phyloP scores from a whole-genome alignment of 1,140 invertebrate species.

The Drosophila murphyi region DNA sequence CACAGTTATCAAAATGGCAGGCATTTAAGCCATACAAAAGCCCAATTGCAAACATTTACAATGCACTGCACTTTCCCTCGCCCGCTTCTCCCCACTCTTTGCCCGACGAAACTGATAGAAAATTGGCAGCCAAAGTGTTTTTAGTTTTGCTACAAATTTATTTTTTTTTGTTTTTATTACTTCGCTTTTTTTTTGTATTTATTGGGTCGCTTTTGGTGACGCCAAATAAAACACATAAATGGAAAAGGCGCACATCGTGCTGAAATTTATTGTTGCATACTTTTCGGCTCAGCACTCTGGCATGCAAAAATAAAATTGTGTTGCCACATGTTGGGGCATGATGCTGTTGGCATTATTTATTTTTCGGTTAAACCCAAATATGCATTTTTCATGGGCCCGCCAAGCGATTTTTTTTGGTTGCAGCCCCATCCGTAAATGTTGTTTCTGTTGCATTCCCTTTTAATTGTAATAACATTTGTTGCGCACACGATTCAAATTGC shows the following conservation, averaged over 20 bases:
- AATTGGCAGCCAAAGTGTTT: conserved; percentile 74
- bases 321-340: conserved; percentile 52
- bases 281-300: conserved; percentile 76
- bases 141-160: conserved; percentile 71
- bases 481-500: conserved; percentile 68
- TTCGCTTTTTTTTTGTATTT: background rate
- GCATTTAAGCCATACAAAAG: conserved; percentile 54
- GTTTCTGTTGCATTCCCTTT: conserved; percentile 44
- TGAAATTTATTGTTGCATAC: conserved; percentile 78
- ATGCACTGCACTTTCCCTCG: background rate
- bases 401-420: too few species aligned
- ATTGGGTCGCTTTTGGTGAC: conserved; percentile 1
- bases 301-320: conserved; percentile 47
- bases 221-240: conserved; percentile 55
- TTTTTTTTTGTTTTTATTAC: conserved; percentile 44
- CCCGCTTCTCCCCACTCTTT: background rate
- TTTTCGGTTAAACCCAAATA: conserved; percentile 80
- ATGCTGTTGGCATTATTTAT: conserved; percentile 63
- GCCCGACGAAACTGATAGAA: conserved; percentile 67
- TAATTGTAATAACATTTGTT: conserved; percentile 80
- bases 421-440: background rate
- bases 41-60: conserved; percentile 62
- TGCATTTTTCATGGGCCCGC: conserved; percentile 76
- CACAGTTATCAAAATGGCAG: conserved; percentile 36
- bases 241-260: conserved; percentile 59